phyloP scores from a whole-genome alignment of 2,888 invertebrate genomes.

The Stenotaenia linearis region DNA sequence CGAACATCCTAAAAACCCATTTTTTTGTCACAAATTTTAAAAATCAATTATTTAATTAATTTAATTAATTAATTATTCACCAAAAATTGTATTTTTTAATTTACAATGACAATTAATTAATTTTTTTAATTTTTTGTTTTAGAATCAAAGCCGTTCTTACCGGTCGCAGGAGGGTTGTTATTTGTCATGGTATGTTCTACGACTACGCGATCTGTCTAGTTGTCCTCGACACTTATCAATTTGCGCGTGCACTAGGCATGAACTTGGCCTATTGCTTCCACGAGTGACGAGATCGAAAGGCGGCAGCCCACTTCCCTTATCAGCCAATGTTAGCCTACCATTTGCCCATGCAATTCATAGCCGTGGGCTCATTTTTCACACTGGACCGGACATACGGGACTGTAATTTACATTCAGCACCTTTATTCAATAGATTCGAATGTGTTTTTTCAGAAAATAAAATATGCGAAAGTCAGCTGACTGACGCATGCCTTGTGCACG shows the following conservation, averaged over 20 bases:
- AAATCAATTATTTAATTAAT: neutral
- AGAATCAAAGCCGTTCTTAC: neutral
- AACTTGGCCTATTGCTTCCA: neutral
- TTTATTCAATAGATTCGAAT: neutral
- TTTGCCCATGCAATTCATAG: neutral
- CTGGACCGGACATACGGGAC: neutral
- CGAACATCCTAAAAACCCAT: neutral
- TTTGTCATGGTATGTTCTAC: neutral
- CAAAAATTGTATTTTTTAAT: neutral
- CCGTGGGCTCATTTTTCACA: neutral
- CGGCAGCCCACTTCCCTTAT: neutral
- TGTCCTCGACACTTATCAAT: constrained; percentile 3
- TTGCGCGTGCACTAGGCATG: neutral
- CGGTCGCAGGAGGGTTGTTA: neutral
- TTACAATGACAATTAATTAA: neutral
- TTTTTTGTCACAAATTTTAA: too few species aligned
- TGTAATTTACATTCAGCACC: neutral
- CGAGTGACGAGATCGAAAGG: constrained; percentile 3
- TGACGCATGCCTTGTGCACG: neutral
- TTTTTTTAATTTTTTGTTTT: neutral
- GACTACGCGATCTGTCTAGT: neutral
- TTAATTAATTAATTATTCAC: neutral
- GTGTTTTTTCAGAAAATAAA: neutral
- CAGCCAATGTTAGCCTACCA: neutral
- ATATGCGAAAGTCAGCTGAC: neutral